A percentile compares a stretch with the other conserved stretches of the same genome.
Conservation (phyloP, 2,113 vertebrate genomes). For the Eulemur macaco region DNA sequence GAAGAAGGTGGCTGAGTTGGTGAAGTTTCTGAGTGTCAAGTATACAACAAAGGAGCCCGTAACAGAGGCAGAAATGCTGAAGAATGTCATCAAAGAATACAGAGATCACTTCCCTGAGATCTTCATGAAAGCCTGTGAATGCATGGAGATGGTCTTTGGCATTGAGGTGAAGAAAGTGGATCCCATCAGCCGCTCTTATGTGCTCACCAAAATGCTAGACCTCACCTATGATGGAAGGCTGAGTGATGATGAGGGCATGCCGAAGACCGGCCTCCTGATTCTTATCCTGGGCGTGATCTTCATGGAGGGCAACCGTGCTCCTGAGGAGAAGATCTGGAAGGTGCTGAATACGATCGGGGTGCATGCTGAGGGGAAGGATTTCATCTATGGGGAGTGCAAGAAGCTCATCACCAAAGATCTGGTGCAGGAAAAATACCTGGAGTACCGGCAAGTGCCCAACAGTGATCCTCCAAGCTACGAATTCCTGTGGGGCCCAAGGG, state of each 20-base stretch:
- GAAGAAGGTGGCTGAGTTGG: neutral
- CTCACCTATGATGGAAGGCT: conserved; percentile 34
- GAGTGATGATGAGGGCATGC: neutral
- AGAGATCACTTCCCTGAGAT: neutral
- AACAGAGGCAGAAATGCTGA: conserved; percentile 47
- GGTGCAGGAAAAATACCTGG: conserved; percentile 55
- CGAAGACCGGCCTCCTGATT: conserved; percentile 19
- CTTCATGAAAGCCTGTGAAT: conserved; percentile 31
- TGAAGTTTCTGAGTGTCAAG: conserved; percentile 38
- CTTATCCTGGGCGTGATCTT: conserved; percentile 51
- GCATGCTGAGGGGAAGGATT: neutral
- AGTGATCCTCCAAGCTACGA: neutral
- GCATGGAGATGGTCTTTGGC: conserved; percentile 52
- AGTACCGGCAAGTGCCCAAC: neutral
- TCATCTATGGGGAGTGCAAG: conserved; percentile 35
- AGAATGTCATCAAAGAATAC: neutral
- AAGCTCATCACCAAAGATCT: conserved; percentile 47
- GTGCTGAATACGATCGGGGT: neutral
- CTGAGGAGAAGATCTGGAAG: conserved; percentile 55
- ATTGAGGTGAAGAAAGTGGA: conserved; percentile 49
- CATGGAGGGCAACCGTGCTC: neutral
- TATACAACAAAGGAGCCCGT: neutral
- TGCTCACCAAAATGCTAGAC: neutral
- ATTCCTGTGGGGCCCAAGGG: conserved; percentile 45
- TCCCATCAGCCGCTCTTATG: neutral